These are phyloP conservation scores for Rhodinocichla rosea DNA, from an alignment of 2,113 vertebrate species.

Conservation along the genomic window DNA sequence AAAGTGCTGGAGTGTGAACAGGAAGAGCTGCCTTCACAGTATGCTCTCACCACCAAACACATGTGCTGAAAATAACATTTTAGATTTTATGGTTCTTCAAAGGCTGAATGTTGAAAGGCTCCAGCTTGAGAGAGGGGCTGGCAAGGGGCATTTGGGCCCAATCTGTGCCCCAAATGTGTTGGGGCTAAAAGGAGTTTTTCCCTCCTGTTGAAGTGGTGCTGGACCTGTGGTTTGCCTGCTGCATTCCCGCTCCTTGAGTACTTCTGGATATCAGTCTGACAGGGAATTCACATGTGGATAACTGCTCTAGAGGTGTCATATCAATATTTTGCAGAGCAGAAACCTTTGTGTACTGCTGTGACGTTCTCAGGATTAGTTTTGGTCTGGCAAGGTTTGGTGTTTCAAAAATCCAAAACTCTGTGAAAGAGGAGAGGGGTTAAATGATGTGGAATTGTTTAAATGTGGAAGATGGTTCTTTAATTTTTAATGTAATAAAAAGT, in stretches of 20 bases:
- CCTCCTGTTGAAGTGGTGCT: not conserved
- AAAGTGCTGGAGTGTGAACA: constrained; percentile 19
- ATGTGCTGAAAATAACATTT: not conserved
- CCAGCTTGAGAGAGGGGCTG: not conserved
- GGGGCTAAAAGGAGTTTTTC: not conserved
- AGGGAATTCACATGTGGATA: not conserved
- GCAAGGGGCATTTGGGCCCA: rapidly evolving
- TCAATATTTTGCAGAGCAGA: not conserved
- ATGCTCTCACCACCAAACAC: not conserved
- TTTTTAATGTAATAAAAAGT: not conserved
- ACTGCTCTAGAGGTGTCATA: not conserved
- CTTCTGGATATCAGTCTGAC: not conserved
- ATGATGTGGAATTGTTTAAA: not conserved
- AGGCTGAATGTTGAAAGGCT: not conserved
- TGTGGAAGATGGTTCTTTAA: not conserved
- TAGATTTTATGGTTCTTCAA: not conserved
- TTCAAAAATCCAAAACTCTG: not conserved
- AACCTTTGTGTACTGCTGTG: not conserved
- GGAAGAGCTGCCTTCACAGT: not conserved
- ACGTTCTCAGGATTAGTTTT: not conserved
- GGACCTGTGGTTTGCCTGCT: not conserved
- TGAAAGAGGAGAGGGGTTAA: not conserved
- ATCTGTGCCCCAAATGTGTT: rapidly evolving
- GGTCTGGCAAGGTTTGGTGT: not conserved
- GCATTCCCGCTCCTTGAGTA: not conserved